Percentiles rank a stretch among this genome's conserved stretches.
Conservation (phyloP, 2,888 invertebrate genomes). For the Axea sp. region DNA sequence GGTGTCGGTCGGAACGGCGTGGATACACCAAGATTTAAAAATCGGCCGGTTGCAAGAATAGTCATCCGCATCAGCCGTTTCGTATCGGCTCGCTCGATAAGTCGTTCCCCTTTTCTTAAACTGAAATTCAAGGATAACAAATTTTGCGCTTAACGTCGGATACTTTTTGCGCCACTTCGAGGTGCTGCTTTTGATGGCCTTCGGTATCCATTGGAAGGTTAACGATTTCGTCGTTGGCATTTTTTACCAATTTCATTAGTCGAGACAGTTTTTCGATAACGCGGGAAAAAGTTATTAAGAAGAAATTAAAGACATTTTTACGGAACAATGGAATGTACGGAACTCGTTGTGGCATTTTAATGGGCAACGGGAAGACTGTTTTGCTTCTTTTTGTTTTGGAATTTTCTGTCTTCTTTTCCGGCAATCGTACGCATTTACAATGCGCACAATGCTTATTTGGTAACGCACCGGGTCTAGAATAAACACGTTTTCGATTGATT, state of each 20-base stretch:
- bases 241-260: slow-evolving; percentile 35
- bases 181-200: slow-evolving; percentile 9
- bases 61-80: slow-evolving; percentile 9
- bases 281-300: slow-evolving; percentile 47
- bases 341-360: slow-evolving; percentile 21
- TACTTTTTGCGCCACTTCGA: slow-evolving; percentile 19
- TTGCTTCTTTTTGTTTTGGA: no score
- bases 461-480: neutral
- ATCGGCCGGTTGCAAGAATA: slow-evolving; percentile 44
- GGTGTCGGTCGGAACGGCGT: slow-evolving; percentile 12
- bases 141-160: slow-evolving; percentile 19
- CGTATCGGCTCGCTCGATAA: slow-evolving; percentile 19
- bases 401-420: no score
- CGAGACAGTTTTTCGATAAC: slow-evolving; percentile 35
- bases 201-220: slow-evolving; percentile 18
- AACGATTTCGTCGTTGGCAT: slow-evolving; percentile 31
- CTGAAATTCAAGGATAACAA: slow-evolving; percentile 31
- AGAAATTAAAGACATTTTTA: slow-evolving; percentile 33
- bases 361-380: neutral
- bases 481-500: neutral
- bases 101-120: slow-evolving; percentile 35
- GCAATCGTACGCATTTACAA: neutral
- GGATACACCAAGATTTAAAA: slow-evolving; percentile 41
- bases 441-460: neutral
- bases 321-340: slow-evolving; percentile 40